Base-by-base conservation (phyloP, 2,797 vertebrate species). In the Cetoscarus ocellatus region DNA sequence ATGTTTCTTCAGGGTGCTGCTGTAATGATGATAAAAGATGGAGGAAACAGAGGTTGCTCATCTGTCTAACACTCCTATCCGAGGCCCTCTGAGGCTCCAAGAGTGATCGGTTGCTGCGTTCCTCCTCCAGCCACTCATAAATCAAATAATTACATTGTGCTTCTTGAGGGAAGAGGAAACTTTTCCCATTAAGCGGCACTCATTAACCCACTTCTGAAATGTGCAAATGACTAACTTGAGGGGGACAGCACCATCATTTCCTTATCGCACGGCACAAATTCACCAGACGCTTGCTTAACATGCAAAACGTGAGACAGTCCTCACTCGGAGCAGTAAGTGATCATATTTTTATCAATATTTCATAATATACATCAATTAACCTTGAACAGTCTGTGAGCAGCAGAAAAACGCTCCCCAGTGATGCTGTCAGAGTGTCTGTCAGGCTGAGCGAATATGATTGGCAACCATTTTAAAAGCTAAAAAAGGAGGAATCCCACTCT, bases 311-410 rank as follows among this genome's bases (percentile, higher is more conserved):
- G 3, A 2, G 48, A 40, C 12, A 55, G 13, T 15, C 47, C 68
- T 61, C 66, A 55, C 59, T 17, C 12, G 14, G 61, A 80, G 76
- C 59, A 53, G 66, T 59, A 76, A 90, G 75, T 68, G 75, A 91
- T 93, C 59, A 65, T 90, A 88, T 82, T 79, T 61, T 62, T 79
- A 82, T 90, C 84, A 91, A 91, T 92, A 88, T 84, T 92, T 91
- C 66, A 92, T 91, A 77, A 84, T 73, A 82, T 85, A 88, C 86
- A 89, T 91, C 74, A 86, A 90, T 93, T 93, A 90, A 92, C 92
- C 89, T 92, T 92, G 89, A 90, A 91, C 86, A 87, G 90, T 88
- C 85, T 86, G 86, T 10, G 18, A 85, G 66, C 17, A 3, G 67
- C 71, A 88, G 84, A 79, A 80, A 86, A 91, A 90, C 35, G 62